phyloP scores from a whole-genome alignment of 2,113 vertebrate genomes.

The Pelecanus crispus region DNA sequence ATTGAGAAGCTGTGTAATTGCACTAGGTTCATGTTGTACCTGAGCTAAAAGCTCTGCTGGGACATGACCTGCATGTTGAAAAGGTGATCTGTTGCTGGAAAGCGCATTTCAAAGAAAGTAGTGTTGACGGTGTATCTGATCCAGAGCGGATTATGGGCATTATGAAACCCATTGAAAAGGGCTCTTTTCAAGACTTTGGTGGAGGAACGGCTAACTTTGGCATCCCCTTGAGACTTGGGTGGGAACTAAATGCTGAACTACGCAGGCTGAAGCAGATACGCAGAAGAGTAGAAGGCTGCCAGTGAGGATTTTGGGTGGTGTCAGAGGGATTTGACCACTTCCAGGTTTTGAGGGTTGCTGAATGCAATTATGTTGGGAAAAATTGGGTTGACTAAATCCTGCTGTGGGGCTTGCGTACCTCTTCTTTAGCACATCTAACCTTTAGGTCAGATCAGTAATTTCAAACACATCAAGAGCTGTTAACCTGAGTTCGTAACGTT shows the following conservation, averaged over 20 bases:
- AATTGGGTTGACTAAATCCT: neutral
- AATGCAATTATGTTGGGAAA: neutral
- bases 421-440: neutral
- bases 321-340: neutral
- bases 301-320: neutral
- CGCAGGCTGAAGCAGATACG: neutral
- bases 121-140: neutral
- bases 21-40: neutral
- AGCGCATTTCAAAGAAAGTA: neutral
- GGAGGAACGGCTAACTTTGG: neutral
- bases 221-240: neutral
- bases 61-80: neutral
- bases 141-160: neutral
- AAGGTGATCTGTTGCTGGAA: neutral
- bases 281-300: neutral
- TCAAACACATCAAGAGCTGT: neutral
- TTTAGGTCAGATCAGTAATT: neutral
- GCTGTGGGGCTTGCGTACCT: neutral
- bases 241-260: neutral
- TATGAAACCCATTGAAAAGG: neutral
- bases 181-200: neutral
- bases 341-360: neutral
- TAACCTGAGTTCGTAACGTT: neutral
- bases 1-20: neutral
- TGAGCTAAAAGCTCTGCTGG: neutral